Percentiles rank a stretch among this genome's conserved stretches.
phyloP scores from a whole-genome alignment of 2,888 invertebrate species.

The Ptychoptera albimana region DNA sequence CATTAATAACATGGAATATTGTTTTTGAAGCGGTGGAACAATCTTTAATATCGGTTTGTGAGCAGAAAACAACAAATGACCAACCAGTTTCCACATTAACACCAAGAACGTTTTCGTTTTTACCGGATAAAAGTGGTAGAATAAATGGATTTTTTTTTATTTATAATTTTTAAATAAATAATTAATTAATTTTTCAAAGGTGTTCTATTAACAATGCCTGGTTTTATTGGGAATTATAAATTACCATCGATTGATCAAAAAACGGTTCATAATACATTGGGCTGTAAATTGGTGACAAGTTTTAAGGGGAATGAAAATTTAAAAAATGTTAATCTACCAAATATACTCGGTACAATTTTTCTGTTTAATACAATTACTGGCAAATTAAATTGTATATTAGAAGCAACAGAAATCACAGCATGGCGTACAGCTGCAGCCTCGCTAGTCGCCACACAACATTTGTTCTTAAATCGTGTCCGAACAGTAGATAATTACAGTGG shows the following conservation, averaged over 20 bases:
- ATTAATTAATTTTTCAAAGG: constrained; percentile 7
- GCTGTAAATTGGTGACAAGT: constrained; percentile 34
- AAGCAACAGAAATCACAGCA: constrained; percentile 36
- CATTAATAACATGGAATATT: constrained; percentile 25
- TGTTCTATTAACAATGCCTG: constrained; percentile 31
- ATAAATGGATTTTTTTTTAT: background rate
- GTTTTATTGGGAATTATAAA: constrained; percentile 27
- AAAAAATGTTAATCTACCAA: constrained; percentile 23
- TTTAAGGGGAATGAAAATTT: constrained; percentile 25
- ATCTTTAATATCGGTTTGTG: constrained; percentile 23
- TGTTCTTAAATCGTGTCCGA: constrained; percentile 20
- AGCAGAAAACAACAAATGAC: background rate
- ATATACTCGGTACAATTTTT: constrained; percentile 31
- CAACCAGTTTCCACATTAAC: constrained; percentile 21
- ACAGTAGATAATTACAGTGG: constrained; percentile 7
- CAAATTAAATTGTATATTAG: constrained; percentile 30
- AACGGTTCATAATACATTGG: constrained; percentile 21
- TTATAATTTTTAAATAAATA: background rate
- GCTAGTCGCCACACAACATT: constrained; percentile 35
- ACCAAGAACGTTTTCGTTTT: constrained; percentile 19
- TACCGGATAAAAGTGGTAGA: constrained; percentile 2
- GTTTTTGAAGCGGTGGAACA: constrained; percentile 27
- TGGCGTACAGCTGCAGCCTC: constrained; percentile 43
- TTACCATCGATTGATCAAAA: constrained; percentile 9
- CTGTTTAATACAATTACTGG: constrained; percentile 31